A percentile compares a stretch with the other conserved stretches of the same genome.
phyloP scores from a whole-genome alignment of 35 echinoderm and acorn worm species.

The Diadema setosum region DNA sequence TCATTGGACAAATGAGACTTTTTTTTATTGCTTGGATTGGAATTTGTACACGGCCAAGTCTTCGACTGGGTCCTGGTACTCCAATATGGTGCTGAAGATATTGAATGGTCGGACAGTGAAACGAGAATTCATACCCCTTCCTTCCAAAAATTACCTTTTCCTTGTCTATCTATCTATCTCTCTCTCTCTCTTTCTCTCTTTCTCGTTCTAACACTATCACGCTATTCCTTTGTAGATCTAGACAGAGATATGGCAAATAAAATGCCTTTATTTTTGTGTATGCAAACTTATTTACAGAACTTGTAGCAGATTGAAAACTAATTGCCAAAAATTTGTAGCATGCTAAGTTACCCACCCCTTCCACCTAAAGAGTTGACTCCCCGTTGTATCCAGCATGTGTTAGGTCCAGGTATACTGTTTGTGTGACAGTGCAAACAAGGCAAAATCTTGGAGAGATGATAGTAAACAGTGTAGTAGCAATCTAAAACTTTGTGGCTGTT shows the following conservation, averaged over 20 bases:
- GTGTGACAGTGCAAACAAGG: no score
- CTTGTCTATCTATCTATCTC: background rate
- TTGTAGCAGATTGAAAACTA: background rate
- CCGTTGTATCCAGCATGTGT: background rate
- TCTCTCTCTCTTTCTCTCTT: background rate
- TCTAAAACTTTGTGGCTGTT: background rate
- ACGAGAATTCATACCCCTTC: no score
- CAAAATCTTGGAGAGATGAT: no score
- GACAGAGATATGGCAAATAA: background rate
- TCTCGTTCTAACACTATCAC: background rate
- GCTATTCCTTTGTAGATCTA: background rate
- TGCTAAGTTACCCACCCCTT: background rate
- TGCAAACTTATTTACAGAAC: background rate
- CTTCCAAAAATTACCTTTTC: no score
- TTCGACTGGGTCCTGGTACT: no score
- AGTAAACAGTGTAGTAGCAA: background rate
- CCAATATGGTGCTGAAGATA: no score
- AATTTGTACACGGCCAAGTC: no score
- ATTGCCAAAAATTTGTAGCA: background rate
- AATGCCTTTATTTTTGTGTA: constrained; percentile 19
- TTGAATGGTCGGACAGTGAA: no score
- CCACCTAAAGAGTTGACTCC: background rate
- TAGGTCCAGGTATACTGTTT: no score
- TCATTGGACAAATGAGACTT: constrained; percentile 28
- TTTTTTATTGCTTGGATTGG: no score